Base-by-base conservation (phyloP, 2,888 invertebrate species). In the Oligia latruncula region DNA sequence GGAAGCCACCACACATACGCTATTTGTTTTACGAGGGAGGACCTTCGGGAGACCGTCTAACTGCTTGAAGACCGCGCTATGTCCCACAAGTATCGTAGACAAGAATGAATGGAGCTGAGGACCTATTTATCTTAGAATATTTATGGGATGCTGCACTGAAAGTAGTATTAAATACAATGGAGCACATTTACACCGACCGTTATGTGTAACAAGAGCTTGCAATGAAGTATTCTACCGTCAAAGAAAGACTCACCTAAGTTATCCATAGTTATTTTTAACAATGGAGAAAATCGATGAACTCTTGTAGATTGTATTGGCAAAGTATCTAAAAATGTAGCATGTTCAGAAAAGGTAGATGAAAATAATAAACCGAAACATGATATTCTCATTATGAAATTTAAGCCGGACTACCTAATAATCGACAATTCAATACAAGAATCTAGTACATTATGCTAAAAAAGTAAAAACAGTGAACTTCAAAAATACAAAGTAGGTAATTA, bases 21-120 rank as follows among this genome's bases (percentile, higher is more conserved):
- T 90, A 86, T 92, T 92, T 92, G 89, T 92, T 92, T 92, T 90
- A 90, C 89, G 92, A 90, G 80, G 58, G 15, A 77, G 80, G 78
- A 87, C 85, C 88, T 87, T 66, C 35, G 75, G 75, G 72, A 75
- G 46, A 72, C 46, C 62, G 67, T 74, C 70, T 82, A 74, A 84
- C 78, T 77, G n/a, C 73, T 79, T 55, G 70, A 65, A 64, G 73
- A 73, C 75, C 58, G 64, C 46, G 52, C 58, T 23, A 65, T 60
- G 60, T 80, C 71, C 80, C 83, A 67, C 62, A 78, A 76, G 81
- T 13, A 83, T 76, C 81, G 81, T 83, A 86, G 77, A 86, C 78
- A 70, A 78, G 85, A 84, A 86, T 78, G 76, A 84, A 86, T 86
- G 84, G 81, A 77, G 67, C 62, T 62, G 58, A 64, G 68, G 65